These are phyloP conservation scores for Xanthostigma xanthostigma DNA, from an alignment of 2,888 invertebrate species.

Conservation along the genomic window DNA sequence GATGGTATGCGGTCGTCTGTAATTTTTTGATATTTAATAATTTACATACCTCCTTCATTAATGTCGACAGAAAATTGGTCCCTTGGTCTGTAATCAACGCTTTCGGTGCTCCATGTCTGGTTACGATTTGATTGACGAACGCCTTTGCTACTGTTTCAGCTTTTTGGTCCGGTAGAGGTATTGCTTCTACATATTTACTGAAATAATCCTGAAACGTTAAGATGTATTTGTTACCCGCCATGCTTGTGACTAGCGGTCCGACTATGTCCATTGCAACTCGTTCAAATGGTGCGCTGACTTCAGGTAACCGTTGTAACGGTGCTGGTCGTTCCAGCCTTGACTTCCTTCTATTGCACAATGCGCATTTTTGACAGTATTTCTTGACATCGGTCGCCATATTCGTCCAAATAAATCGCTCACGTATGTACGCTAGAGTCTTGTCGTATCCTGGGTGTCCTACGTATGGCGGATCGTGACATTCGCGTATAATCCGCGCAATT, in stretches of 20 bases:
- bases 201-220: slow-evolving; percentile 17
- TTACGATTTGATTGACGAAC: slow-evolving; percentile 15
- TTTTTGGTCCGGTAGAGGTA: slow-evolving; percentile 16
- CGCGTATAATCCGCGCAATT: slow-evolving; percentile 1
- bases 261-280: slow-evolving; percentile 17
- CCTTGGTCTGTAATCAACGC: slow-evolving; percentile 18
- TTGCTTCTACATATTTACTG: slow-evolving; percentile 16
- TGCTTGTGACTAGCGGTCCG: slow-evolving; percentile 15
- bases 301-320: slow-evolving; percentile 13
- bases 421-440: slow-evolving; percentile 10
- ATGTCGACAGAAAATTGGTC: slow-evolving; percentile 14
- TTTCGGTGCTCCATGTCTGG: slow-evolving; percentile 16
- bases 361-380: slow-evolving; percentile 10
- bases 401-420: slow-evolving; percentile 12
- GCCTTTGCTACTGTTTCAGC: slow-evolving; percentile 15
- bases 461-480: slow-evolving; percentile 10
- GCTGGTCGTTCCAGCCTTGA: slow-evolving; percentile 1
- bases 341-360: too few species aligned
- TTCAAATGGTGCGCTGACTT: slow-evolving; percentile 12
- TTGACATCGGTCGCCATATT: slow-evolving; percentile 10
- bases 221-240: slow-evolving; percentile 15
- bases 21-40: slow-evolving; percentile 15
- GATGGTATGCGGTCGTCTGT: slow-evolving; percentile 17
- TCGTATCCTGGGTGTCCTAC: slow-evolving; percentile 14
- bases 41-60: slow-evolving; percentile 16